Evolutionary conservation across 2,797 vertebrate species (phyloP), one percentile per base, ranked within the genome.

Genomic region (Falco novaeseelandiae): DNA sequence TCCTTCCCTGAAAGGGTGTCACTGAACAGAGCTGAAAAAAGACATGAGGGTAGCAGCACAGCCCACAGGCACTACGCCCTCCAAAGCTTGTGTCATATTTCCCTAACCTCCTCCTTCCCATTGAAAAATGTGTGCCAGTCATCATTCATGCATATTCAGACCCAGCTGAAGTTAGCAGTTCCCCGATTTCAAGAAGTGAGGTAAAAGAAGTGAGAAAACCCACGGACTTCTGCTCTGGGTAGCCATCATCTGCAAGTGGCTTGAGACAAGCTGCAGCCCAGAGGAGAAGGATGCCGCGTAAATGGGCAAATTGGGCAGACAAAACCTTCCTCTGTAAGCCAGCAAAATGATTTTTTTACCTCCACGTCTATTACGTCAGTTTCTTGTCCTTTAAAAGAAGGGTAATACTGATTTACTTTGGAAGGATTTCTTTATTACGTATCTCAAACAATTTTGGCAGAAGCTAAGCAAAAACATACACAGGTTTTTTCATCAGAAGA

Each of bases 101-200:
- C 66, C 27, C 85, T 76, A 87, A 87, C 81, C 52, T 91, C 63
- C 88, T 84, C 66, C 73, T 90, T 82, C 44, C 70, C 87, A 70
- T 44, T 84, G 77, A 91, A 94, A 78, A 94, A 78, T 36, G 34
- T 76, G 52, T 88, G 65, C 57, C 79, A 93, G 93, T 69, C 90
- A 80, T 73, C 91, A 85, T 87, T 94, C 89, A 91, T 93, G 49
- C 87, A 87, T 86, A 80, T 87, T 86, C 79, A 92, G 79, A 61
- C 12, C 29, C 82, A 95, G 85, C 30, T 90, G 87, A 95, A 95
- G 69, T 81, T 88, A 58, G 38, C 65, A 88, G 76, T 29, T 93
- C 84, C 36, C 63, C 27, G 3, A 2, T 78, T 90, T 85, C 79
- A 76, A 87, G 66, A 67, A 62, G 65, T 51, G 79, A 85, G 42